Base-by-base conservation (phyloP, 2,113 vertebrate genomes). In the Thermophis baileyi region DNA sequence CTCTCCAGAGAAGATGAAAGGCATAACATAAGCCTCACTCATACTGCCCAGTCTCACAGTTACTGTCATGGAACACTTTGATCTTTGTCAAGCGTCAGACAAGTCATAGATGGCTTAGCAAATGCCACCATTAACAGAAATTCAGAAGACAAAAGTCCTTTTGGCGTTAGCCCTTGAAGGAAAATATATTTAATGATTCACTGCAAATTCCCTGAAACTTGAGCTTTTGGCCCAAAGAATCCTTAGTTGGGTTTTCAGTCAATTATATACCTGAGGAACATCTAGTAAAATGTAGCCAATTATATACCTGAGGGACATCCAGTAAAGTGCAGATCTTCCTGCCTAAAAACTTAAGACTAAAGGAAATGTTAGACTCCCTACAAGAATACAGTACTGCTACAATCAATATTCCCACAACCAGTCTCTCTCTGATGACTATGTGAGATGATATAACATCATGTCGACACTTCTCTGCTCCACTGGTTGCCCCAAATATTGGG, bases 61-160 rank as follows among this genome's bases (percentile, higher is more conserved):
- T 51, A 86, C 92, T 22, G 90, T 27, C 91, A 89, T 0, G 54
- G 88, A 96, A 94, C 74, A 50, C 1, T 91, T 55, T 88, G 93
- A 53, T 69, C 94, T 96, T 93, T 89, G 93, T 90, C 94, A 95
- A 89, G 94, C 0, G 0, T 92, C 81, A 92, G 89, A 24, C 93
- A 94, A 96, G 90, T 96, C 96, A 96, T 57, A 88, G n/a, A 93
- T 24, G 90, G 69, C 53, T 96, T 35, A 91, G 91, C 87, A 96
- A 96, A 96, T 12, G 91, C 30, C 89, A 93, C 89, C 54, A 89
- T 81, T 9, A 86, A 54, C 40, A 88, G 93, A 92, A 94, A 63
- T 69, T 93, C 90, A 93, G 93, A 96, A 88, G 90, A 91, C 74
- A 95, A 92, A 86, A 93, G 57, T 93, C 89, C 11, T 90, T 74